Base-by-base conservation (phyloP, 2,888 invertebrate genomes). In the Epinotia ramella region DNA sequence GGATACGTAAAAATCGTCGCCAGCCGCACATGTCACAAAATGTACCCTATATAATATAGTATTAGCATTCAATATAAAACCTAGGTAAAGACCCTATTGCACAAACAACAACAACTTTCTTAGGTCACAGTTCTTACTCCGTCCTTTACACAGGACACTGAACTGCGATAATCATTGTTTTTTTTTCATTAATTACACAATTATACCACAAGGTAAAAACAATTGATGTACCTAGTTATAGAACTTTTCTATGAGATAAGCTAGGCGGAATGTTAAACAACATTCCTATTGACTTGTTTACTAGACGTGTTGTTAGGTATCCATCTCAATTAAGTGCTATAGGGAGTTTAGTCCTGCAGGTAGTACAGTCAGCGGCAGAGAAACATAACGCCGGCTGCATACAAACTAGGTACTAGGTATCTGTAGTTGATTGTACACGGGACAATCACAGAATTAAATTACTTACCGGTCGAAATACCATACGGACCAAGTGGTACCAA, bases 181-280 rank as follows among this genome's bases (percentile, higher is more conserved):
- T 60, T 63, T 69, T 70, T 28, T 6, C 13, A 70, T 40, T 28
- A 63, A 59, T 68, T 24, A 70, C 49, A 49, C 59, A 49, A 64
- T 56, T 72, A 24, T 24, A 56, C 20, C 68, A 9, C 16, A 20
- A 68, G 68, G 68, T 68, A 59, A 40, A 46, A 69, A 60, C 60
- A 69, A 24, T 46, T 60, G 59, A 60, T 24, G 46, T 28, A n/a
- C n/a, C n/a, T n/a, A 69, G 24, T 53, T 24, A 60, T 46, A 46
- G 59, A 59, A 57, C 16, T 59, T 44, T 44, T 59, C 68, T 68
- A 59, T 57, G 44, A 18, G 63, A 69, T 69, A 69, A 69, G 20
- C n/a, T 62, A 62, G n/a, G 3, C 3, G 9, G 3, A 44, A n/a
- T 57, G 28, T 67, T 33, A 56, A 67, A 33, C 18, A 56, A 20